Conservation (phyloP, 1,140 invertebrate species). For the Caerostris darwini region DNA sequence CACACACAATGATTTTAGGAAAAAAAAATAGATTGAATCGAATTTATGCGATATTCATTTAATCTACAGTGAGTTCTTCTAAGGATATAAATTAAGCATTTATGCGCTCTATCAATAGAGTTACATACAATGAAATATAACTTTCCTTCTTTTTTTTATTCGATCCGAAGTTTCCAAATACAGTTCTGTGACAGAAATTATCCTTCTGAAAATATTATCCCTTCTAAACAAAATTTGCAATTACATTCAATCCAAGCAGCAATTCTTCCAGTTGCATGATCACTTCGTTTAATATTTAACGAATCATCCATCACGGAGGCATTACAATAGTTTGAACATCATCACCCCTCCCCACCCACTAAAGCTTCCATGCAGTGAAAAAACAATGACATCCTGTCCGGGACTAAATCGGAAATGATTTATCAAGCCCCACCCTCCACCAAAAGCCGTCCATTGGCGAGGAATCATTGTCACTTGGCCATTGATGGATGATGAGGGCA, state of each 20-base stretch:
- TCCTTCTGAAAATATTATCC: too few species aligned
- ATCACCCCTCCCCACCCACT: not conserved
- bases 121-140: too few species aligned
- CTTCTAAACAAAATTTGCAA: not conserved
- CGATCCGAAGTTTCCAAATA: too few species aligned
- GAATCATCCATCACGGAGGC: not conserved
- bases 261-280: not conserved
- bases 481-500: not conserved
- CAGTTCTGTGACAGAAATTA: too few species aligned
- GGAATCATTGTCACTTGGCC: constrained; percentile 44
- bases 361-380: constrained; percentile 47
- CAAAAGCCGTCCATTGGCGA: not conserved
- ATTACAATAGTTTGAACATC: constrained; percentile 28
- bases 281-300: not conserved
- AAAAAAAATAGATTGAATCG: too few species aligned
- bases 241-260: not conserved
- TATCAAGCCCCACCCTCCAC: not conserved
- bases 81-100: too few species aligned
- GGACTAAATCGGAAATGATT: constrained; percentile 19
- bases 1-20: too few species aligned
- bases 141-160: too few species aligned
- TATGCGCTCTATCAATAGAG: too few species aligned
- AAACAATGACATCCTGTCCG: constrained; percentile 42
- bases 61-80: too few species aligned
- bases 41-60: too few species aligned